Evolutionary conservation across 2,888 invertebrate species (phyloP).

Genomic region (Agrochola macilenta): DNA sequence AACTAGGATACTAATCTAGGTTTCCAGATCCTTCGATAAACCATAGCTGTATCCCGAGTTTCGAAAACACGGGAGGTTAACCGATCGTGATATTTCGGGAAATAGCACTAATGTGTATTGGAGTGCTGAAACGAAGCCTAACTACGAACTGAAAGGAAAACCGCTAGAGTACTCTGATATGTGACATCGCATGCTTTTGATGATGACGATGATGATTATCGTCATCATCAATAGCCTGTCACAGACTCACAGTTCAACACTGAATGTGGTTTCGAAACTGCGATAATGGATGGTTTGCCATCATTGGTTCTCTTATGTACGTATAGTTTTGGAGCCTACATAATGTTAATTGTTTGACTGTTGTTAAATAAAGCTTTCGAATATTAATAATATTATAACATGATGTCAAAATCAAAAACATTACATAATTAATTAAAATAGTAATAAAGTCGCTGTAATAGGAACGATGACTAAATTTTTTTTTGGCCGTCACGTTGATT

Average conservation of each 20-base stretch:
- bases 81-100: conserved; percentile 21
- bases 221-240: background rate
- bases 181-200: background rate
- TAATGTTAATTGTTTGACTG: background rate
- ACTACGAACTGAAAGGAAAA: conserved; percentile 4
- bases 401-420: no score
- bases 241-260: background rate
- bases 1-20: background rate
- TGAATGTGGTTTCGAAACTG: background rate
- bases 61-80: conserved; percentile 14
- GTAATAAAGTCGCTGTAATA: no score
- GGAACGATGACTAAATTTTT: no score
- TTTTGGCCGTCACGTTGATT: no score
- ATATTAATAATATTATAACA: no score
- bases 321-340: background rate
- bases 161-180: background rate
- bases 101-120: conserved; percentile 33
- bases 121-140: conserved; percentile 30
- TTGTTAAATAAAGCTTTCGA: no score
- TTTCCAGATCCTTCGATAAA: conserved; percentile 19
- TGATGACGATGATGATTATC: background rate
- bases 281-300: background rate
- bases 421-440: no score
- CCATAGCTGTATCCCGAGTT: background rate
- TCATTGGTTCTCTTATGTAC: no score